phyloP scores from a whole-genome alignment of 2,113 vertebrate genomes.

The Enhydra lutris region DNA sequence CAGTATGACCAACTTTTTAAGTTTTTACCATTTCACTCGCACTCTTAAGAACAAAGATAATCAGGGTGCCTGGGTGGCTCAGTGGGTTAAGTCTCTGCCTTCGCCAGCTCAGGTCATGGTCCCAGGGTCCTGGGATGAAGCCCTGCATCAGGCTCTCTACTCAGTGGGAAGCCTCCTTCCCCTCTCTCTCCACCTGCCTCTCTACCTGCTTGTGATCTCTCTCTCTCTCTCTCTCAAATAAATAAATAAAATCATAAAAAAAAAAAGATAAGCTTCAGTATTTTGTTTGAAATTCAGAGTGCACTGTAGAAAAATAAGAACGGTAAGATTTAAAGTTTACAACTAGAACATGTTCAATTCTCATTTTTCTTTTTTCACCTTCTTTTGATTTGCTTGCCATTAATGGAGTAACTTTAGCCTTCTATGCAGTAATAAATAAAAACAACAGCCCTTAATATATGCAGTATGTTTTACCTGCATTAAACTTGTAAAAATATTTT shows the following conservation, averaged over 20 bases:
- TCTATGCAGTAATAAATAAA: background rate
- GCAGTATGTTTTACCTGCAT: background rate
- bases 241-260: too few relatives aligned
- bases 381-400: constrained; percentile 25
- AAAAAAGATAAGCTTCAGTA: background rate
- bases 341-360: background rate
- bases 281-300: constrained; percentile 18
- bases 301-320: background rate
- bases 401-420: constrained; percentile 30
- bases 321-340: background rate
- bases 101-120: too few relatives aligned
- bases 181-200: too few relatives aligned
- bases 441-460: constrained; percentile 24
- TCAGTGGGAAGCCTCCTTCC: too few relatives aligned
- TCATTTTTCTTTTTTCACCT: background rate
- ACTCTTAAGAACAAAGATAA: background rate
- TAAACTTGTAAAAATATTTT: constrained; percentile 17
- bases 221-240: too few relatives aligned
- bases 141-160: too few relatives aligned
- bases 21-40: background rate
- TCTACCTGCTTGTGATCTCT: too few relatives aligned
- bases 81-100: too few relatives aligned
- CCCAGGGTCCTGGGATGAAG: too few relatives aligned
- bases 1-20: background rate
- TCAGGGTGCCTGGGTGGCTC: too few relatives aligned